Conservation (phyloP, 2,888 invertebrate species). For the Drosophila neonasuta region DNA sequence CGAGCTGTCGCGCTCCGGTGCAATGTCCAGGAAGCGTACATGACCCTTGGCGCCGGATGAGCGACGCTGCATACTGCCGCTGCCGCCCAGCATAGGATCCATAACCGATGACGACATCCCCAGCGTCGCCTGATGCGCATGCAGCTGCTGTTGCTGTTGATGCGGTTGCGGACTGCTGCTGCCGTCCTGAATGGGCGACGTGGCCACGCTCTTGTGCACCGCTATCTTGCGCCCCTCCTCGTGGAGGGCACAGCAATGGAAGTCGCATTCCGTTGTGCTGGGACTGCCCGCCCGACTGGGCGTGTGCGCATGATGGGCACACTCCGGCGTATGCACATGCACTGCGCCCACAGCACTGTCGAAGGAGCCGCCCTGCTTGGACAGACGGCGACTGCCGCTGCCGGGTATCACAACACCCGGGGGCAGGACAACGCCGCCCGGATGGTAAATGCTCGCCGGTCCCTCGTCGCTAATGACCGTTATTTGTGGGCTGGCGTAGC, state of each 20-base stretch:
- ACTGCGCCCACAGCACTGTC: conserved; percentile 87
- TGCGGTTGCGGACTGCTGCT: conserved; percentile 87
- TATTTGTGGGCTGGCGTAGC: conserved; percentile 90
- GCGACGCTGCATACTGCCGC: conserved; percentile 81
- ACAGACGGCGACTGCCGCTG: conserved; percentile 82
- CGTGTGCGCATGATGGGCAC: conserved; percentile 88
- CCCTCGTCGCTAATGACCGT: conserved; percentile 97
- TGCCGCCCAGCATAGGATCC: conserved; percentile 80
- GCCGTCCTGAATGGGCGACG: conserved; percentile 94
- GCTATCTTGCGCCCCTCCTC: conserved; percentile 96
- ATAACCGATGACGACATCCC: conserved; percentile 82
- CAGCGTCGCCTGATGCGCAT: conserved; percentile 63
- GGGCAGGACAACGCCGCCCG: conserved; percentile 77
- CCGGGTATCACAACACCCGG: conserved; percentile 80
- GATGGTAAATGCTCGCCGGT: conserved; percentile 84
- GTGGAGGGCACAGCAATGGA: conserved; percentile 97
- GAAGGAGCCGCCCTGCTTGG: conserved; percentile 86
- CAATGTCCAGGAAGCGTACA: conserved; percentile 92
- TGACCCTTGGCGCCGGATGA: conserved; percentile 87
- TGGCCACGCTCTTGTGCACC: conserved; percentile 95
- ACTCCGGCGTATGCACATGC: conserved; percentile 92
- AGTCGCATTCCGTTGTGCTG: conserved; percentile 92
- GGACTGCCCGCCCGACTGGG: conserved; percentile 87
- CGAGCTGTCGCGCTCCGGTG: conserved; percentile 91
- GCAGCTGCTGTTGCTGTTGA: conserved; percentile 51